Conservation (phyloP, 2,888 invertebrate genomes). For the Thymelicus lineola region DNA sequence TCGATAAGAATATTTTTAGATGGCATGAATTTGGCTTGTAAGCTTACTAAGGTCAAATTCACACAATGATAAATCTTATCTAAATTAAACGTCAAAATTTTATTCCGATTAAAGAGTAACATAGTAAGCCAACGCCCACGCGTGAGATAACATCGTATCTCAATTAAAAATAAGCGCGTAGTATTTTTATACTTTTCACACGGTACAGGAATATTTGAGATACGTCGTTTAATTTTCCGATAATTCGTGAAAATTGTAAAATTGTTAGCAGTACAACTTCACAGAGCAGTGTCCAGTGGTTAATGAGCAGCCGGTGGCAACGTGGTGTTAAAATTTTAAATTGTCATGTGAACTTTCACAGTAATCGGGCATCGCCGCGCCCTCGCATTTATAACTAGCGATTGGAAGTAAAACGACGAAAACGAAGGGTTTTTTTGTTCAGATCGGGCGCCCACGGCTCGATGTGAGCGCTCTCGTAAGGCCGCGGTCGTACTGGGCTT, state of each 20-base stretch:
- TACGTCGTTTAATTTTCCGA: slow-evolving; percentile 49
- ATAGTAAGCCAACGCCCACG: slow-evolving; percentile 8
- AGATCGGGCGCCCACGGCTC: slow-evolving; percentile 53
- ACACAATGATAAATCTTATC: slow-evolving; percentile 2
- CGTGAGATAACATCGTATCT: slow-evolving; percentile 8
- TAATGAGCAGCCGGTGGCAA: slow-evolving; percentile 76
- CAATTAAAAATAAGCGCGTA: slow-evolving; percentile 22
- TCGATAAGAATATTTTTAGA: slow-evolving; percentile 6
- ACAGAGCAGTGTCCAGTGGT: slow-evolving; percentile 50
- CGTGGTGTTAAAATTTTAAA: slow-evolving; percentile 80
- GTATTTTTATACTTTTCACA: slow-evolving; percentile 21
- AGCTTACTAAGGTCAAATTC: no score
- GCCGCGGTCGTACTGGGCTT: slow-evolving; percentile 22
- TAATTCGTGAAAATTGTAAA: slow-evolving; percentile 71
- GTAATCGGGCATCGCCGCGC: slow-evolving; percentile 63
- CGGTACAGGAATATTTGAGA: slow-evolving; percentile 16
- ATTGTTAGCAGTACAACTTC: slow-evolving; percentile 69
- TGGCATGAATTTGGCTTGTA: no score
- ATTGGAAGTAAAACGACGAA: slow-evolving; percentile 52
- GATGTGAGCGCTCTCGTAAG: slow-evolving; percentile 54
- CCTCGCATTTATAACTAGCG: slow-evolving; percentile 65
- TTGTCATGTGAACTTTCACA: slow-evolving; percentile 85
- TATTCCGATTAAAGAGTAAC: neutral
- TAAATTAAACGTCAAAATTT: slow-evolving; percentile 9
- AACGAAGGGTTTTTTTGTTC: slow-evolving; percentile 61